Evolutionary conservation across 2,888 invertebrate genomes (phyloP), one percentile per base, ranked within the genome.

Genomic region (Lasioglossum figueresi): DNA sequence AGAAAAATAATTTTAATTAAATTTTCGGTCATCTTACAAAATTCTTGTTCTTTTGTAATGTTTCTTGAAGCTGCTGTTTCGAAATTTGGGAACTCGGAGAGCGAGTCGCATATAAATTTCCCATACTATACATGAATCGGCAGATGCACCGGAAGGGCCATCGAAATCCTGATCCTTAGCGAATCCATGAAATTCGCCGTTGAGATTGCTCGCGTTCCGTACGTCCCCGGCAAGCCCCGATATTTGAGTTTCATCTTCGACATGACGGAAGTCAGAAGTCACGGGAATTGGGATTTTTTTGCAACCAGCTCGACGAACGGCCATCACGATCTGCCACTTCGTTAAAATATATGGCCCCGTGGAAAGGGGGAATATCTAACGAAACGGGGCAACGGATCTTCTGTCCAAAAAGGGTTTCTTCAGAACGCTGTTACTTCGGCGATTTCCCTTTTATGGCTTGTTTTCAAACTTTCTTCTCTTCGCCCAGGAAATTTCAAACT

Each of bases 201-300:
- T 52, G 52, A 52, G n/a, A 52, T 52, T n/a, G 52, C 52, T 10
- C 10, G 52, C 10, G 8, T 10, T n/a, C 52, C n/a, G n/a, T 37
- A 48, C 59, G 19, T 19, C 66, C 14, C 12, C 48, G 27, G 10
- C 52, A 23, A 66, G 31, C n/a, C 19, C 14, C 71, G 71, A 77
- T 63, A 45, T 71, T 63, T 10, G 59, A 71, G 72, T 66, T 70
- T 31, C 74, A 31, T 40, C 68, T 37, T 63, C 52, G 16, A 16
- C 40, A 10, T 19, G 68, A 19, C 19, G 19, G 40, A 52, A 52
- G 52, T 52, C 74, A 19, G 74, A 68, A 52, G 52, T 52, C 52
- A n/a, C 23, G 40, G 68, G 31, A 48, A 74, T 27, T 16, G 37
- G 19, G 74, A 75, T 75, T 75, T 80, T 37, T 75, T 80, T 70